phyloP scores from a whole-genome alignment of 1,140 invertebrate genomes.

The Papilio polyxenes region DNA sequence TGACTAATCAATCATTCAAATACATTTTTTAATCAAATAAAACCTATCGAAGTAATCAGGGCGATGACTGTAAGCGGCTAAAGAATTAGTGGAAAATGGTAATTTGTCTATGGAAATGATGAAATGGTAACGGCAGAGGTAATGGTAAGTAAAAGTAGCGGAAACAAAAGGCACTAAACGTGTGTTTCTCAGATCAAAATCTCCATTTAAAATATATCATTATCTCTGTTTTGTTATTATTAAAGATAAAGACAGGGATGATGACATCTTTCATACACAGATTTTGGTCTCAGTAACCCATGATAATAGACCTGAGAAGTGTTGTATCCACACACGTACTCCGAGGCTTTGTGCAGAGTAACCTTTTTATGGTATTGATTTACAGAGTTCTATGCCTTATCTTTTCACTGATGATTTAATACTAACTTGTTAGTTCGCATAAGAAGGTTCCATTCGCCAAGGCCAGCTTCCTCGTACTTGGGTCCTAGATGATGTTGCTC shows the following conservation, averaged over 20 bases:
- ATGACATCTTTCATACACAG: not conserved
- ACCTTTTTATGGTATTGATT: no score
- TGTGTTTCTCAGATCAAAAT: no score
- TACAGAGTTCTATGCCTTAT: no score
- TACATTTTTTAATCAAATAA: not conserved
- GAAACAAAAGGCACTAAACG: no score
- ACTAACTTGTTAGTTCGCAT: conserved; percentile 73
- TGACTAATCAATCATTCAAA: not conserved
- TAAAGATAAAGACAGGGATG: no score
- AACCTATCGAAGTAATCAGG: not conserved
- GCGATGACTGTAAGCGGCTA: not conserved
- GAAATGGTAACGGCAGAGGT: no score
- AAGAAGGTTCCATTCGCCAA: conserved; percentile 71
- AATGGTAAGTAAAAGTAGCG: no score
- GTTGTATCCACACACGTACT: no score
- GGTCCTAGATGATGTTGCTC: conserved; percentile 73
- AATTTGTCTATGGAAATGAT: not conserved
- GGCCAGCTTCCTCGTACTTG: conserved; percentile 70
- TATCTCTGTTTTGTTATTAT: no score
- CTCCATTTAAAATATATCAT: no score
- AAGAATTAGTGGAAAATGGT: not conserved
- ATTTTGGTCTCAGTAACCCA: not conserved
- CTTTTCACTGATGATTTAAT: not conserved
- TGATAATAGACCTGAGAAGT: no score
- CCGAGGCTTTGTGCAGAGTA: no score